phyloP scores from a whole-genome alignment of 2,113 vertebrate species.

The Bubo blakistoni region DNA sequence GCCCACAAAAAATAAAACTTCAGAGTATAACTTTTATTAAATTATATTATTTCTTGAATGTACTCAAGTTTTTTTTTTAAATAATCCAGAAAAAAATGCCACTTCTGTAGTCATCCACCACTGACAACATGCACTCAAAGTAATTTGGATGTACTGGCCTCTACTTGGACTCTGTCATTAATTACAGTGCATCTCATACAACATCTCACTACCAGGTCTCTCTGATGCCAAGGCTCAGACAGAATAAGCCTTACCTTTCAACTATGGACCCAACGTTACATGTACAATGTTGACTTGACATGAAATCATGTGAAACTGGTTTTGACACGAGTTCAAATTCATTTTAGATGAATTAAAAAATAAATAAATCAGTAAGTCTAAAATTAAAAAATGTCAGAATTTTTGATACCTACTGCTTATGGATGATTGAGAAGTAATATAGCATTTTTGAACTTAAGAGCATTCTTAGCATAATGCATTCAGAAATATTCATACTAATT shows the following conservation, averaged over 20 bases:
- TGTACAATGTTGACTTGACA: neutral
- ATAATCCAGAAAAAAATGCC: neutral
- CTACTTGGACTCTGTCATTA: neutral
- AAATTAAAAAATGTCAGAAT: accelerated
- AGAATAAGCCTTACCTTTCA: neutral
- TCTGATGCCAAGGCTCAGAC: neutral
- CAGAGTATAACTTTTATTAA: neutral
- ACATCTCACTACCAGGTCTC: neutral
- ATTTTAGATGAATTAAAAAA: neutral
- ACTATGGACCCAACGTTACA: neutral
- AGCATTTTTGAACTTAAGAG: neutral
- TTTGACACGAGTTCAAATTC: neutral
- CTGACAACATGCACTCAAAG: neutral
- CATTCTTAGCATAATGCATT: neutral
- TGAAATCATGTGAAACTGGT: neutral
- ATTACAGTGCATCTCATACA: neutral
- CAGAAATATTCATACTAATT: neutral
- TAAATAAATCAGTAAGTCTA: neutral
- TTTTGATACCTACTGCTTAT: neutral
- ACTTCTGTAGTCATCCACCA: neutral
- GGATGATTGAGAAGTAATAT: neutral
- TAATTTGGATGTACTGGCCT: neutral
- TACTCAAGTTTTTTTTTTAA: neutral
- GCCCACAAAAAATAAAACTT: neutral
- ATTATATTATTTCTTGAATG: neutral